Percentiles rank a stretch among this genome's conserved stretches.
Conservation (phyloP, 2,113 vertebrate species). For the Benitochromis conjunctus region DNA sequence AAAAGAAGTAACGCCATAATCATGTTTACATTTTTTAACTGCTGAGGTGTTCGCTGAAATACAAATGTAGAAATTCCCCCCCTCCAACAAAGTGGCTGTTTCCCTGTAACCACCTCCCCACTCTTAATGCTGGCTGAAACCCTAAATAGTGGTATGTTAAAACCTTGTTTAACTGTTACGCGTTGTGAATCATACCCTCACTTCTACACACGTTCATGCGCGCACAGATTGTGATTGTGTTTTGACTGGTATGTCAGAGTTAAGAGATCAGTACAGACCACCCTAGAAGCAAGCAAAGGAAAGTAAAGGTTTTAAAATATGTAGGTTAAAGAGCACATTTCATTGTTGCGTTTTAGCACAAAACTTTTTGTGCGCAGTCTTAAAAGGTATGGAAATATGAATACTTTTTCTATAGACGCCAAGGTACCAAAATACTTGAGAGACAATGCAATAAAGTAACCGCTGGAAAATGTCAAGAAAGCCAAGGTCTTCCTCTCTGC, state of each 20-base stretch:
- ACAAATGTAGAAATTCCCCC: neutral
- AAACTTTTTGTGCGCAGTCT: neutral
- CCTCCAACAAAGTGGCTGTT: slow-evolving; percentile 8
- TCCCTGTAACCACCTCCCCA: neutral
- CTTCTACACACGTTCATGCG: slow-evolving; percentile 32
- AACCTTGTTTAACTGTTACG: slow-evolving; percentile 60
- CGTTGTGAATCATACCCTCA: slow-evolving; percentile 60
- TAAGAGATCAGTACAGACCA: slow-evolving; percentile 66
- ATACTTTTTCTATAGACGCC: neutral
- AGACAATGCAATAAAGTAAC: slow-evolving; percentile 2
- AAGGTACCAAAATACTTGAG: neutral
- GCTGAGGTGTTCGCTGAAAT: slow-evolving; percentile 1
- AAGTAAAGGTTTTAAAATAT: slow-evolving; percentile 10
- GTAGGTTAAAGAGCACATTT: neutral
- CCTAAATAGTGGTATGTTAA: slow-evolving; percentile 54
- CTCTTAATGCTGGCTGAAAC: slow-evolving; percentile 45
- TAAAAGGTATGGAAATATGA: neutral
- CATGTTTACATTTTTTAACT: neutral
- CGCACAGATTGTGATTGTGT: slow-evolving; percentile 40
- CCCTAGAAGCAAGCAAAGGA: slow-evolving; percentile 43
- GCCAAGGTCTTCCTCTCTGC: slow-evolving; percentile 20
- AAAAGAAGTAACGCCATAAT: neutral
- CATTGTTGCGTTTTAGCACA: neutral
- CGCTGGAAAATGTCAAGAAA: neutral
- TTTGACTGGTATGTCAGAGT: slow-evolving; percentile 66